phyloP scores from a whole-genome alignment of 2,113 vertebrate genomes.

The Typhlomys cinereus region DNA sequence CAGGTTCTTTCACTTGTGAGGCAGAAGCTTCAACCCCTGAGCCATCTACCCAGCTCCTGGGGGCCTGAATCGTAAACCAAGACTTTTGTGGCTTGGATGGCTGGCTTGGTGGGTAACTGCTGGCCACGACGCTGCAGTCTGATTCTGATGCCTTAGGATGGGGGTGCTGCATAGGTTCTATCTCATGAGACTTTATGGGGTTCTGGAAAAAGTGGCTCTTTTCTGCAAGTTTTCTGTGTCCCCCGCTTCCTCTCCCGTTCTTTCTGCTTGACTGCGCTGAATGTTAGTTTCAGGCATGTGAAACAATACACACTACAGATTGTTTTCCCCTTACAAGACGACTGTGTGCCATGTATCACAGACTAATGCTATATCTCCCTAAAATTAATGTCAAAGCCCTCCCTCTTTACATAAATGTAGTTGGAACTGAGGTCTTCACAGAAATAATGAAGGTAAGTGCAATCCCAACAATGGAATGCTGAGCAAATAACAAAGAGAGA shows the following conservation, averaged over 20 bases:
- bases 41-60: too few relatives aligned
- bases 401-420: not conserved
- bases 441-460: not conserved
- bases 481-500: too few relatives aligned
- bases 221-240: not conserved
- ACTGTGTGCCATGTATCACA: not conserved
- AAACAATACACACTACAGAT: not conserved
- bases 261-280: not conserved
- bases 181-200: not conserved
- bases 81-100: not conserved
- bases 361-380: not conserved
- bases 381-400: not conserved
- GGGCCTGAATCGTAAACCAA: not conserved
- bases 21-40: too few relatives aligned
- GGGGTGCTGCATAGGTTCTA: not conserved
- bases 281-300: not conserved
- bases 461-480: not conserved
- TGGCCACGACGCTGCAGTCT: not conserved
- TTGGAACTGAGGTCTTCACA: not conserved
- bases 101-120: not conserved
- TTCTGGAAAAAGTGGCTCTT: not conserved
- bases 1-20: too few relatives aligned
- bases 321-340: not conserved
- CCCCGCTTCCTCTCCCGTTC: fast-evolving
- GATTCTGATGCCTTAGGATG: not conserved